Base-by-base conservation (phyloP, 2,888 invertebrate species). In the Disparrhopalites patrizii region DNA sequence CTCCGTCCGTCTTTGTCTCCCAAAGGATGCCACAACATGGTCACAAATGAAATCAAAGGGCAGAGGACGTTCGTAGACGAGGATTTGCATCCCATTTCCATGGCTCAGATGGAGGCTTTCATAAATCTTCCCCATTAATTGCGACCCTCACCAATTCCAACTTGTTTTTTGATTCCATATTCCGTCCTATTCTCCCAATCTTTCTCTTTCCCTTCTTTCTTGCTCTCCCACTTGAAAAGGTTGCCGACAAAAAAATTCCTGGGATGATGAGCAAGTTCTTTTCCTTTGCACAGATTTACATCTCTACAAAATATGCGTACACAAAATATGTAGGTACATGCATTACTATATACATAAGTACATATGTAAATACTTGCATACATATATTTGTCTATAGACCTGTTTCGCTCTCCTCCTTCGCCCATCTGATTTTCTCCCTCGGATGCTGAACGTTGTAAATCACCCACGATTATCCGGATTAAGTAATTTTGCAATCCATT, bases 111-210 rank as follows among this genome's bases (percentile, higher is more conserved):
- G 62, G 62, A 62, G 47, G 33, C 40, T 38, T 54, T 62, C 62
- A 62, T 62, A 62, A 62, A 62, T 62, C 62, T 62, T 54, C 25
- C 62, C 62, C 54, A 62, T 62, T 62, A 62, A 62, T 62, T 62
- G 54, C 40, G 43, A 28, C 51, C 51, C 62, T 62, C 62, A 62
- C 62, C 62, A 52, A 62, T 36, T 40, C n/a, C 52, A 28, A 52
- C 52, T 28, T 28, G 30, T 28, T 52, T 28, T 18, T 28, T 50
- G 47, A 50, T 60, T 31, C 47, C 15, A 20, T 30, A 60, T 47
- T 31, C 60, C 47, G 13, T 36, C n/a, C 43, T 18, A 28, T 31
- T 30, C 30, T 60, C 31, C 28, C 30, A 38, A 31, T 23, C 25
- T 33, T 33, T 47, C n/a, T 47, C 54, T 20, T n/a, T 54, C 15